Base-by-base conservation (phyloP, 92 coral and sea anemone genomes). In the Epizoanthus rinbou region DNA sequence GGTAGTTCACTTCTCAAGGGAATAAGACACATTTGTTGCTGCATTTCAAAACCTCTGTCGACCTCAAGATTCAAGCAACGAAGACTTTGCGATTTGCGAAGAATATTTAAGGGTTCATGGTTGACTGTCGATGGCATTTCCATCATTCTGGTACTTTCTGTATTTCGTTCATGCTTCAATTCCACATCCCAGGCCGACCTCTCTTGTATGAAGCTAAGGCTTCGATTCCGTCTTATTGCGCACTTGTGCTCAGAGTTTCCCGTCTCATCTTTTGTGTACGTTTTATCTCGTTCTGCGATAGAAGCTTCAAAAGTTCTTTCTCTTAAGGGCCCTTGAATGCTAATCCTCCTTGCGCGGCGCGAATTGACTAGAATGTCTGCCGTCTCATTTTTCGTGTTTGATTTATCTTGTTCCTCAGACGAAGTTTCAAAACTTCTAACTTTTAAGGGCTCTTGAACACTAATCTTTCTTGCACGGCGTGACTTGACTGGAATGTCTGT, bases 271-370 rank as follows among this genome's bases (percentile, higher is more conserved):
- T n/a, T 28, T 24, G 43, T 16, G 9, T 16, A 37, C 18, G 14
- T 16, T 24, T 18, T 24, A 37, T 28, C 35, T 21, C 14, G n/a
- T 9, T 65, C 71, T 17, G 5, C 71, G 14, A 6, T 65, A 24
- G 71, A 65, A 24, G 28, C 35, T 65, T 65, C 24, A 1, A 31
- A 16, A 31, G 5, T 6, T 25, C 70, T 65, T 35, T 37, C 43
- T 28, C 43, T 65, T 7, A 28, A 65, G 71, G 71, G 71, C 45
- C 17, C 45, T 65, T 65, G 71, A 65, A 65, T 45, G 18, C 45
- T 65, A 65, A 65, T 28, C 39, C 41, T 24, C 35, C 71, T 64
- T 50, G 54, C 54, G 5, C 43, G 16, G 14, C n/a, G 8, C 31
- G 19, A 14, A 11, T 11, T 10, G 39, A 37, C 15, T 3, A 15